A percentile compares a stretch with the other conserved stretches of the same genome.
phyloP scores from a whole-genome alignment of 1,140 invertebrate genomes.

The Drosophila pachea region DNA sequence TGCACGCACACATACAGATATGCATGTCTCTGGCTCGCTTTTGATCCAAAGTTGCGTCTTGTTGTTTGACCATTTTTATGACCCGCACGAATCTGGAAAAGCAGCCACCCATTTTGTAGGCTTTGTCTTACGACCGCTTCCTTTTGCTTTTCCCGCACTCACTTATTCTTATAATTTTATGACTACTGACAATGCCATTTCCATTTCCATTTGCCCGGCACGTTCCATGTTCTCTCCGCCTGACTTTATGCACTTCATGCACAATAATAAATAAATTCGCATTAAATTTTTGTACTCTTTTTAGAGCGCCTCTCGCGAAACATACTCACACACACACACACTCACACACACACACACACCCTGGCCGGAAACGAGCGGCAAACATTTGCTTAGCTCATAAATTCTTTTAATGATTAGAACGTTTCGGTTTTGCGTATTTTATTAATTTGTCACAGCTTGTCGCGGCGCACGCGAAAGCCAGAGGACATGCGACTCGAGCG shows the following conservation, averaged over 20 bases:
- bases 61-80: constrained; percentile 57
- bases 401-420: constrained; percentile 53
- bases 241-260: constrained; percentile 46
- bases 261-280: constrained; percentile 51
- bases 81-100: constrained; percentile 39
- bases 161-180: constrained; percentile 45
- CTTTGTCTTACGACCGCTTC: constrained; percentile 33
- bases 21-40: constrained; percentile 21
- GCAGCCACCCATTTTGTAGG: constrained; percentile 31
- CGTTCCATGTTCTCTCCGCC: constrained; percentile 15
- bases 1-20: no score
- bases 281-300: constrained; percentile 43
- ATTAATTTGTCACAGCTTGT: constrained; percentile 50
- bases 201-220: constrained; percentile 32
- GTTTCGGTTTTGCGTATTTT: constrained; percentile 41
- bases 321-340: no score
- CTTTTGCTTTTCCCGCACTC: background rate
- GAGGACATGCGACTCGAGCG: no score
- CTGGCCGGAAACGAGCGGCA: background rate
- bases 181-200: constrained; percentile 41
- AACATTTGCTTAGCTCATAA: constrained; percentile 53
- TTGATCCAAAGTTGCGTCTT: constrained; percentile 30
- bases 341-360: background rate
- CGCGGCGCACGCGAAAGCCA: background rate
- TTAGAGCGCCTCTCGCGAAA: constrained; percentile 5